Conservation (phyloP, 2,113 vertebrate genomes). For the Phalacrocorax brasilianus region DNA sequence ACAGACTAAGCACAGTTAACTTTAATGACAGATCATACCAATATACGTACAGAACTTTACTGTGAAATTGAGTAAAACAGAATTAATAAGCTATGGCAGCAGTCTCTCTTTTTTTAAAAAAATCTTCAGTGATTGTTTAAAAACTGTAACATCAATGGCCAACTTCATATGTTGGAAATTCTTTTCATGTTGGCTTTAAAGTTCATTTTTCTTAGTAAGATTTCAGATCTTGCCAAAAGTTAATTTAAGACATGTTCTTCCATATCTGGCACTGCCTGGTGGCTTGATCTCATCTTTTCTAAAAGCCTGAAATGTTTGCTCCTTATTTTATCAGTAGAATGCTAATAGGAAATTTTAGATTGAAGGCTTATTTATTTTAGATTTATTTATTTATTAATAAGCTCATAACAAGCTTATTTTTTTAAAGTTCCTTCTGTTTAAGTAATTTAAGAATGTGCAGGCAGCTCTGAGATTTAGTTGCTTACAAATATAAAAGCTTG, state of each 20-base stretch:
- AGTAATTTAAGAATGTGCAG: neutral
- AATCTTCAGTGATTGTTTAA: neutral
- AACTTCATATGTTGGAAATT: neutral
- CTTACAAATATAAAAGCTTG: conserved; percentile 23
- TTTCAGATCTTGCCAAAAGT: neutral
- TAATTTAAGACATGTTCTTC: conserved; percentile 19
- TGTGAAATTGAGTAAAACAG: neutral
- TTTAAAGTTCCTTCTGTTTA: neutral
- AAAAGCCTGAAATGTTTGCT: neutral
- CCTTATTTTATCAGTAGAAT: neutral
- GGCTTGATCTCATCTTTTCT: conserved; percentile 5
- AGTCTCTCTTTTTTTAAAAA: neutral
- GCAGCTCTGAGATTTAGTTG: neutral
- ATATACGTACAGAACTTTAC: neutral
- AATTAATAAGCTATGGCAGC: neutral
- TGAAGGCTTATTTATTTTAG: neutral
- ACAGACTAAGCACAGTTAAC: neutral
- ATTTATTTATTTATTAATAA: neutral
- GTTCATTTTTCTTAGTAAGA: neutral
- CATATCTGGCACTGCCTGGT: neutral
- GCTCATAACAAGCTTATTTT: neutral
- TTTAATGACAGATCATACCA: neutral
- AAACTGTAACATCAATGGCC: neutral
- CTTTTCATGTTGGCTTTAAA: neutral
- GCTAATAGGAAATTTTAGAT: neutral